Evolutionary conservation across 1,140 invertebrate species (phyloP), one percentile per base, ranked within the genome.

Genomic region (Platyscapa corneri): DNA sequence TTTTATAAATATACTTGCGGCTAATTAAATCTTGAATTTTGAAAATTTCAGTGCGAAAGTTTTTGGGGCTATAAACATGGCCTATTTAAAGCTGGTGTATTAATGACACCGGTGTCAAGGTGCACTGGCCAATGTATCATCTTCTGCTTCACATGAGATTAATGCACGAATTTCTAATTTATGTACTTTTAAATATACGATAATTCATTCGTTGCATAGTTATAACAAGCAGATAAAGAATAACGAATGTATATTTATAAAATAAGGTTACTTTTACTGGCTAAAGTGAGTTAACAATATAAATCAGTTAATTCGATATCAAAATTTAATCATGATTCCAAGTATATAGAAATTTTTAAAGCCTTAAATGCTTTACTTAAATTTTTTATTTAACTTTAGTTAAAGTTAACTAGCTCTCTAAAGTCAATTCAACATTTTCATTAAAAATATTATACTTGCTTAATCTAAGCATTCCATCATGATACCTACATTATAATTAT

Each of bases 1-100:
- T 16, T 20, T 23, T 37, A 74, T 74, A 42, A 74, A 74, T 18
- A 74, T n/a, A 42, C 70, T 18, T 2, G 3, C 10, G 23, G 10
- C 70, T 74, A 74, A 74, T 74, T 42, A 74, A 42, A 74, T 42
- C 70, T 74, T 42, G 70, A 74, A 42, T 74, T 74, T 74, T 39
- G 37, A n/a, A 42, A 74, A 74, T 74, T 42, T 23, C 37, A 42
- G 39, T 42, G n/a, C 23, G 20, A 23, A 42, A 74, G 23, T 42
- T n/a, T 74, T 74, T 74, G 23, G n/a, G 70, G 7, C 37, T n/a
- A 74, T 74, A 74, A 42, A 74, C 37, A n/a, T 12, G 37, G 37
- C 3, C 27, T 74, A n/a, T 74, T 74, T 74, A 42, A 53, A 74
- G n/a, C 37, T 20, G 0, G 7, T 42, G 2, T 74, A 42, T 42